phyloP scores from a whole-genome alignment of 2,113 vertebrate species.

The Seriola quinqueradiata region DNA sequence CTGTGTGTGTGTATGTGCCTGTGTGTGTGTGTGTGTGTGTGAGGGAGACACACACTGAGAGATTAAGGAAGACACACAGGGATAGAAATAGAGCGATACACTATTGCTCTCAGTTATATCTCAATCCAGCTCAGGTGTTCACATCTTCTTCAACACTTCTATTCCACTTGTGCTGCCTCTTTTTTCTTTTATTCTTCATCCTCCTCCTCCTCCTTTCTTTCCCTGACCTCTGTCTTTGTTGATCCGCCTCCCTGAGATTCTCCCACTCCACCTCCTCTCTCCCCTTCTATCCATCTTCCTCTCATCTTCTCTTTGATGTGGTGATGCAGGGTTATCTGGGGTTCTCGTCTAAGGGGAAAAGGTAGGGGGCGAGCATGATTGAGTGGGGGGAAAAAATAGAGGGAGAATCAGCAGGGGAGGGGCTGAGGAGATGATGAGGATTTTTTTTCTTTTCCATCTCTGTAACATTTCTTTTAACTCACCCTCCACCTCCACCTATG shows the following conservation, averaged over 20 bases:
- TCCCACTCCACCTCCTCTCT: conserved; percentile 48
- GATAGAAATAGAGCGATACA: conserved; percentile 47
- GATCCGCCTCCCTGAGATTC: conserved; percentile 43
- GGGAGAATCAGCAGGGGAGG: conserved; percentile 26
- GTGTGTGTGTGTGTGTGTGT: neutral
- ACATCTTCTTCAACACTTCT: conserved; percentile 71
- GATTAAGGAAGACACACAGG: conserved; percentile 15
- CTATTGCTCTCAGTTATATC: conserved; percentile 76
- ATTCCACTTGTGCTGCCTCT: neutral
- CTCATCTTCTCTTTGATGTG: conserved; percentile 79
- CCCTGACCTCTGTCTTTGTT: conserved; percentile 60
- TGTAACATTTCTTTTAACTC: conserved; percentile 64
- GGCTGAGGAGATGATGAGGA: conserved; percentile 19
- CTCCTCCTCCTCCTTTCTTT: conserved; percentile 22
- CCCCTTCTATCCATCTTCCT: conserved; percentile 56
- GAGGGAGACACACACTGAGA: conserved; percentile 9
- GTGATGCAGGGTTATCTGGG: conserved; percentile 74
- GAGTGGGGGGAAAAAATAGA: conserved; percentile 15
- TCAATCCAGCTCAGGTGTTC: conserved; percentile 80
- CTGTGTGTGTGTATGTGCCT: conserved; percentile 13
- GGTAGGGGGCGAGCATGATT: conserved; percentile 40
- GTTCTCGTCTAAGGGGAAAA: conserved; percentile 59
- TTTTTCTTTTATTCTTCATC: conserved; percentile 8
- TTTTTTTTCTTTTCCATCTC: neutral
- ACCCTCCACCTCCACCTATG: conserved; percentile 33